Evolutionary conservation across 2,797 vertebrate genomes (phyloP).

Genomic region (Muraenolepis orangiensis): DNA sequence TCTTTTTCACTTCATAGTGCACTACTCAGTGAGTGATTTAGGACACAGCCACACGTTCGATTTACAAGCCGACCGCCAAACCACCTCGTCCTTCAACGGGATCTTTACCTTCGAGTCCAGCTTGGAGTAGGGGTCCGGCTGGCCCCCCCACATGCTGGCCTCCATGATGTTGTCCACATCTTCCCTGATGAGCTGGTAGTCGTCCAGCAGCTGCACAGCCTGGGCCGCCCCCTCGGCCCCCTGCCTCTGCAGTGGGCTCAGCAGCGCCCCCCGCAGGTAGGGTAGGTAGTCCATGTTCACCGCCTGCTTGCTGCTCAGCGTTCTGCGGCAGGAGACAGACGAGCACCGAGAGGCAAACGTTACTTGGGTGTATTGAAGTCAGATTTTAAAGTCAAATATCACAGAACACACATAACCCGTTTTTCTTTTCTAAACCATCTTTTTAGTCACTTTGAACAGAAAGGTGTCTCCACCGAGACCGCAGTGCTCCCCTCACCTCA

Average conservation of each 20-base stretch:
- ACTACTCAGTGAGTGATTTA: too few species aligned
- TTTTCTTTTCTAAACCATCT: too few species aligned
- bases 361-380: not conserved
- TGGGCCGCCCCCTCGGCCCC: conserved; percentile 82
- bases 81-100: too few species aligned
- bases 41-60: too few species aligned
- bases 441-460: too few species aligned
- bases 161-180: conserved; percentile 98
- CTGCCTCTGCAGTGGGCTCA: conserved; percentile 75
- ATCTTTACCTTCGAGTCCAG: conserved; percentile 89
- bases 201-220: conserved; percentile 84
- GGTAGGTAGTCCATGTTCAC: conserved; percentile 90
- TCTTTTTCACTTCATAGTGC: too few species aligned
- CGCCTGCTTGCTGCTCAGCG: conserved; percentile 81
- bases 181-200: conserved; percentile 89
- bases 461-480: too few species aligned
- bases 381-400: not conserved
- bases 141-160: conserved; percentile 85
- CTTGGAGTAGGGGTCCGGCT: conserved; percentile 85
- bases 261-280: conserved; percentile 78
- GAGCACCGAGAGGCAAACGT: not conserved
- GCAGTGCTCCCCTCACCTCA: conserved; percentile 75
- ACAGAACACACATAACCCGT: too few species aligned
- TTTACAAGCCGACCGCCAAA: not conserved
- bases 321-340: conserved; percentile 60